Percentiles rank a stretch among this genome's conserved stretches.
phyloP scores from a whole-genome alignment of 30 jellyfish, hydroid and myxozoan species.

The Turritopsis rubra region DNA sequence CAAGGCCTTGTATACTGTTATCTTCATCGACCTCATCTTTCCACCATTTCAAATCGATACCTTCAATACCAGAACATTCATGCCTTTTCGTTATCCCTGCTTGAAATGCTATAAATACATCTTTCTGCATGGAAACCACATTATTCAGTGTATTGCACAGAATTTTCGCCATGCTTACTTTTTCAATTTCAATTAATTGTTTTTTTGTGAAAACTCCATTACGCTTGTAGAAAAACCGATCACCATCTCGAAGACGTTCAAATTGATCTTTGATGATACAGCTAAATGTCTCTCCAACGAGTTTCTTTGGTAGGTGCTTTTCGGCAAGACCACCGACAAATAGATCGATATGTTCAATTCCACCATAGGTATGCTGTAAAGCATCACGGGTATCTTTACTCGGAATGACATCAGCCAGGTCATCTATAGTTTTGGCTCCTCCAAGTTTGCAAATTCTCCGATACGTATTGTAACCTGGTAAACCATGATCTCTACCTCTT shows the following conservation, averaged over 20 bases:
- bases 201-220: constrained; percentile 7
- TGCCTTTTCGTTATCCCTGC: constrained; percentile 1
- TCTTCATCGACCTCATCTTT: no score
- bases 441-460: constrained; percentile 17
- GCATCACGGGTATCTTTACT: neutral
- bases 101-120: constrained; percentile 47
- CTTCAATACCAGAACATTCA: neutral
- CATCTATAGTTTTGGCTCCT: neutral
- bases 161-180: constrained; percentile 44
- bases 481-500: constrained; percentile 60
- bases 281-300: constrained; percentile 2
- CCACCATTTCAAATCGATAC: neutral
- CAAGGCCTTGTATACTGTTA: no score
- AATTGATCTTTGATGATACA: constrained; percentile 25
- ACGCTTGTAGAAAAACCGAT: constrained; percentile 14
- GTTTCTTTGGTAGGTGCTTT: neutral
- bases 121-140: constrained; percentile 68
- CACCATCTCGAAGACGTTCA: constrained; percentile 30
- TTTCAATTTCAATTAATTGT: constrained; percentile 12
- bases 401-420: neutral
- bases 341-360: constrained; percentile 2
- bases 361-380: neutral
- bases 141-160: constrained; percentile 61
- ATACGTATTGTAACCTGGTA: constrained; percentile 32
- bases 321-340: constrained; percentile 29